These are phyloP conservation scores for Drosophila equinoxialis DNA, from an alignment of 1,140 invertebrate species.

Conservation along the genomic window DNA sequence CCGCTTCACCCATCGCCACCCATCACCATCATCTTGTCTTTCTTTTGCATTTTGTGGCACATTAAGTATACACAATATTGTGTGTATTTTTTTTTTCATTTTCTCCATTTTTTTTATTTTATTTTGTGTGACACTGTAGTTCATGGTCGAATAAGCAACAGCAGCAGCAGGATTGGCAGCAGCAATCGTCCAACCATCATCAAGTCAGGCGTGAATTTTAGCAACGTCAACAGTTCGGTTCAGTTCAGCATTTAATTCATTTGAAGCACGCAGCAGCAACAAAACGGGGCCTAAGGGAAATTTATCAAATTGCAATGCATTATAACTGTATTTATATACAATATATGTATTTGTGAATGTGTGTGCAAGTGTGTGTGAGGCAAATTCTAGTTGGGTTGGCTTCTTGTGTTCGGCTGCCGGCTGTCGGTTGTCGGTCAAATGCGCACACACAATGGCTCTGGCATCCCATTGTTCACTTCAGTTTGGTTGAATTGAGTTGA, in stretches of 20 bases:
- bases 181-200: conserved; percentile 15
- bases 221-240: conserved; percentile 22
- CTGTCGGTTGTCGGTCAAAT: conserved; percentile 64
- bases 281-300: conserved; percentile 73
- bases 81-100: conserved; percentile 13
- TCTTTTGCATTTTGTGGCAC: conserved; percentile 32
- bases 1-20: background rate
- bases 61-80: conserved; percentile 44
- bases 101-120: background rate
- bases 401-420: conserved; percentile 21
- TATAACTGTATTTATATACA: conserved; percentile 57
- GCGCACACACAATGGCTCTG: conserved; percentile 63
- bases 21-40: conserved; percentile 4
- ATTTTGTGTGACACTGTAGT: conserved; percentile 35
- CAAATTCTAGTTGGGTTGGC: conserved; percentile 18
- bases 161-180: background rate
- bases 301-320: conserved; percentile 70
- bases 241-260: conserved; percentile 61
- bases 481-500: conserved; percentile 19
- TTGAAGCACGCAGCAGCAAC: conserved; percentile 21
- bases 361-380: conserved; percentile 16
- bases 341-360: conserved; percentile 14
- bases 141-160: conserved; percentile 56
- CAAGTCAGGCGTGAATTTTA: conserved; percentile 72
- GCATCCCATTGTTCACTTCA: conserved; percentile 39